phyloP scores from a whole-genome alignment of 2,113 vertebrate genomes.

The Eulemur rufifrons region DNA sequence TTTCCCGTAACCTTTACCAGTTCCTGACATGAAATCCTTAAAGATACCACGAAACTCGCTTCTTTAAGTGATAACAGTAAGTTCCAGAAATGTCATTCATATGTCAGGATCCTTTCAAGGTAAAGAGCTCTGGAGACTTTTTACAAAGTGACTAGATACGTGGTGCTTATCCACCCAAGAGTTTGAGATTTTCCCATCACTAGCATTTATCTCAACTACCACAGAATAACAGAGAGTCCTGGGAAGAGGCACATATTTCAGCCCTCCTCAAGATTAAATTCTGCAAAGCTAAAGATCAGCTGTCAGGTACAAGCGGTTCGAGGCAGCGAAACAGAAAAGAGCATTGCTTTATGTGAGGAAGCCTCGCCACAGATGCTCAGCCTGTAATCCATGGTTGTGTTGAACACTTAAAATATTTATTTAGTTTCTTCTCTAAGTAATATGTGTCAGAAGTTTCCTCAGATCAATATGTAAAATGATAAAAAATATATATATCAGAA shows the following conservation, averaged over 20 bases:
- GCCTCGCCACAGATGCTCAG: not conserved
- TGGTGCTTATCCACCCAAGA: not conserved
- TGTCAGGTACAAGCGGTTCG: not conserved
- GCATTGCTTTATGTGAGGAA: not conserved
- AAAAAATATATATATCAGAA: not conserved
- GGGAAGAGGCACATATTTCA: not conserved
- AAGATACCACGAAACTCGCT: not conserved
- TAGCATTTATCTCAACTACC: not conserved
- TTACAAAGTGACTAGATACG: slow-evolving; percentile 15
- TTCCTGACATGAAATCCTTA: not conserved
- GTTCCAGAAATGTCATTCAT: slow-evolving; percentile 13
- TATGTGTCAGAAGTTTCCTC: not conserved
- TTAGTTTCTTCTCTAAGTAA: slow-evolving; percentile 18
- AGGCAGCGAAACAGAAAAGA: not conserved
- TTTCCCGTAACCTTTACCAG: not conserved
- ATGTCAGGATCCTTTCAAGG: not conserved
- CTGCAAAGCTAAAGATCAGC: slow-evolving; percentile 3
- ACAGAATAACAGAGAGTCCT: not conserved
- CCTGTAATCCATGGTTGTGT: not conserved
- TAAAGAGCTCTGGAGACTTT: slow-evolving; percentile 23
- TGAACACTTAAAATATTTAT: not conserved
- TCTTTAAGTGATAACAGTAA: not conserved
- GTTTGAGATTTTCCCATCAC: not conserved
- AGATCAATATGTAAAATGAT: not conserved
- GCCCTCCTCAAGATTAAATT: not conserved